Conservation (phyloP, 2,113 vertebrate species). For the Phylloscopus trochiloides region DNA sequence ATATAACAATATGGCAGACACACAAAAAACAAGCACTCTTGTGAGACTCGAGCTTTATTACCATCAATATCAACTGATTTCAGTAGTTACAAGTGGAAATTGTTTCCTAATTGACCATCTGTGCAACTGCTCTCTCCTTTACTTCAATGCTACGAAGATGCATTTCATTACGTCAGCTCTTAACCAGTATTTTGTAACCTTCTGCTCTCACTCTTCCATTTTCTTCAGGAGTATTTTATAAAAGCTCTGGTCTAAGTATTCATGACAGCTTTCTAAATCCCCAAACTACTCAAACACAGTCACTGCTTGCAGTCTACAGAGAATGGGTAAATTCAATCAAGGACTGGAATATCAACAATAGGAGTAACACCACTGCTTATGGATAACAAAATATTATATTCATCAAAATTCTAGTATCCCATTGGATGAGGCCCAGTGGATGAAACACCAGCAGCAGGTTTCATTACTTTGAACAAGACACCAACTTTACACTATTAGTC, state of each 20-base stretch:
- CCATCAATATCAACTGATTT: slow-evolving; percentile 22
- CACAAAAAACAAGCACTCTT: not conserved
- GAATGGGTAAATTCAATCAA: not conserved
- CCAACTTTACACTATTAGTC: not conserved
- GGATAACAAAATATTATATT: not conserved
- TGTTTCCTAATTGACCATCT: slow-evolving; percentile 49
- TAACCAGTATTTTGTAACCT: not conserved
- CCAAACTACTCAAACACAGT: not conserved
- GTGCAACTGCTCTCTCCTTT: not conserved
- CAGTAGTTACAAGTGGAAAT: slow-evolving; percentile 47
- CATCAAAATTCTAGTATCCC: not conserved
- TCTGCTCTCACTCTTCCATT: not conserved
- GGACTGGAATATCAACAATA: not conserved
- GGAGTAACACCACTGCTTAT: not conserved
- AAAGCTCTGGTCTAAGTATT: not conserved
- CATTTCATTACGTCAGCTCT: not conserved
- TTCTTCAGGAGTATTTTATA: not conserved
- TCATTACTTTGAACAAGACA: not conserved
- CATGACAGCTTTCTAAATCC: not conserved
- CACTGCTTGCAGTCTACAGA: not conserved
- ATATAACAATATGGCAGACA: not conserved
- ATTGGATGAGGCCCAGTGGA: not conserved
- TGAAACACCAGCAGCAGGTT: not conserved
- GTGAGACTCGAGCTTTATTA: slow-evolving; percentile 1
- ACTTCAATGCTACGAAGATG: not conserved